Evolutionary conservation across 1,140 invertebrate genomes (phyloP).

Genomic region (Drosophila elegans): DNA sequence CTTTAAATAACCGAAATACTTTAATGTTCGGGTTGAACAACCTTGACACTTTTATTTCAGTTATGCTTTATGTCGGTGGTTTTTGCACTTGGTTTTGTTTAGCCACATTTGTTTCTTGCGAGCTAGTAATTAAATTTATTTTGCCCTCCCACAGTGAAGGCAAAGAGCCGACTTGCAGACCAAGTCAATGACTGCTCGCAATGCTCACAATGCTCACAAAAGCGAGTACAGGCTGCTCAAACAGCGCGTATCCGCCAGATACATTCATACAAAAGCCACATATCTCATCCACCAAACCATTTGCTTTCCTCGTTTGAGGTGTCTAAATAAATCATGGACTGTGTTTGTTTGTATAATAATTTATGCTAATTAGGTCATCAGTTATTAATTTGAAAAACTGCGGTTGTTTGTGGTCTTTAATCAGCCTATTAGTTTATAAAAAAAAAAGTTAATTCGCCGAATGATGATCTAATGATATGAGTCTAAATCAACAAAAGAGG

Average conservation of each 20-base stretch:
- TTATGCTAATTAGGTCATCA: conserved; percentile 34
- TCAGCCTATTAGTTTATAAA: conserved; percentile 12
- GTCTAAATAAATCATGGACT: conserved; percentile 24
- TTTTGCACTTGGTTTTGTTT: conserved; percentile 19
- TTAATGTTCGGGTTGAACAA: conserved; percentile 63
- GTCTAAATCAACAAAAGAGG: background rate
- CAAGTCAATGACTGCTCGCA: conserved; percentile 43
- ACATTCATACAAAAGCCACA: background rate
- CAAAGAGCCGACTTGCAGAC: conserved; percentile 15
- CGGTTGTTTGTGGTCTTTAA: conserved; percentile 25
- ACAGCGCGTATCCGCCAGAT: conserved; percentile 11
- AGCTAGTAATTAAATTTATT: conserved; percentile 44
- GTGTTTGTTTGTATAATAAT: conserved; percentile 22
- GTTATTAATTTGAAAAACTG: conserved; percentile 26
- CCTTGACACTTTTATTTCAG: conserved; percentile 51
- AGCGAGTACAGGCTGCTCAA: background rate
- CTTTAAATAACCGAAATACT: conserved; percentile 25
- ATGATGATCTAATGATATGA: conserved; percentile 3
- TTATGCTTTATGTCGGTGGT: conserved; percentile 26
- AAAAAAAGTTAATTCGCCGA: background rate
- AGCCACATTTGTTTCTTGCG: conserved; percentile 18
- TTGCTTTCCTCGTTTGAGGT: conserved; percentile 12
- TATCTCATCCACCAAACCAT: conserved; percentile 1
- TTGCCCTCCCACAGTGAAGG: conserved; percentile 39
- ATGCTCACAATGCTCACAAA: conserved; percentile 15